Evolutionary conservation across 64 coral and sea anemone species (phyloP).

Genomic region (Montipora sp.): DNA sequence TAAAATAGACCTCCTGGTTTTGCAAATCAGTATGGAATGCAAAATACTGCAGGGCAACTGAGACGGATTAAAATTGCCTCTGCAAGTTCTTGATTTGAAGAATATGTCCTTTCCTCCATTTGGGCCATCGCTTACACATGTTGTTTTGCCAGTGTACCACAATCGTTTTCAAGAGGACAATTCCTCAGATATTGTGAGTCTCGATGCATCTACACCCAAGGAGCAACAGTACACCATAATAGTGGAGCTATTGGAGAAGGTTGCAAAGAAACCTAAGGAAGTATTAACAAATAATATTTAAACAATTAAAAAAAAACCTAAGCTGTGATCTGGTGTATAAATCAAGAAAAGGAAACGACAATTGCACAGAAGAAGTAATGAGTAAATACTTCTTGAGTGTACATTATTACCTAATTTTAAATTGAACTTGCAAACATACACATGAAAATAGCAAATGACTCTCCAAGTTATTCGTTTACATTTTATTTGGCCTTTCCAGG

Average conservation of each 20-base stretch:
- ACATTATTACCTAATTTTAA: no score
- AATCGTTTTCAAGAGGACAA: no score
- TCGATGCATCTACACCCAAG: not conserved
- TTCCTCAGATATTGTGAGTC: not conserved
- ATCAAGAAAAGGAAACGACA: not conserved
- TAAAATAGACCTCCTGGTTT: no score
- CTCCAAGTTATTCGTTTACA: not conserved
- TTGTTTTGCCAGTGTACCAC: not conserved
- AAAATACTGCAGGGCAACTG: no score
- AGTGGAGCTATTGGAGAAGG: not conserved
- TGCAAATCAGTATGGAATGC: no score
- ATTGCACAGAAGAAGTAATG: no score
- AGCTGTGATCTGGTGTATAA: not conserved
- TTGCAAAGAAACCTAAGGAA: not conserved
- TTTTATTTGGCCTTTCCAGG: not conserved
- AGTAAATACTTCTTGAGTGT: no score
- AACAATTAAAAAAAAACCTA: not conserved
- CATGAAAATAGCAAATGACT: not conserved
- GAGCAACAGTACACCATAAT: not conserved
- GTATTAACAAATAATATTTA: not conserved
- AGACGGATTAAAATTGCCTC: not conserved
- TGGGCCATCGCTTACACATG: not conserved
- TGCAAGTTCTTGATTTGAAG: not conserved
- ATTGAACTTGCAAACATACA: not conserved
- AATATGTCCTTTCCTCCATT: not conserved